Evolutionary conservation across 2,797 vertebrate species (phyloP).

Genomic region (Poeciliopsis presidionis): DNA sequence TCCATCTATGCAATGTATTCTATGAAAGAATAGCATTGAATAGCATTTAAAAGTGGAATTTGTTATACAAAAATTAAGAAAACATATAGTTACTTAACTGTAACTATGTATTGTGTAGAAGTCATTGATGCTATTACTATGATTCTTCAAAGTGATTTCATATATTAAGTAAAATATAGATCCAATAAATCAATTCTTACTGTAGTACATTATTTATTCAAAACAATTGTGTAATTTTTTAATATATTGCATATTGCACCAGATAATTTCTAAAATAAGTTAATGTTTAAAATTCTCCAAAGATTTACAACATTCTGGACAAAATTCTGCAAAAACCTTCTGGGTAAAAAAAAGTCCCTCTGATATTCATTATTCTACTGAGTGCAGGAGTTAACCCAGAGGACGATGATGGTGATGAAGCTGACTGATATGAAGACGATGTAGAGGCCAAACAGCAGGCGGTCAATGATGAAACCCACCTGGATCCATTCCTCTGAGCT

Average conservation of each 20-base stretch:
- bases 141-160: background rate
- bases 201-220: no score
- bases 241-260: no score
- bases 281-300: no score
- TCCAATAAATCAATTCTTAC: no score
- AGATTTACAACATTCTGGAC: no score
- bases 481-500: slow-evolving; percentile 74
- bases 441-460: slow-evolving; percentile 78
- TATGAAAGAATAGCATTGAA: background rate
- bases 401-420: slow-evolving; percentile 73
- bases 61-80: background rate
- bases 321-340: no score
- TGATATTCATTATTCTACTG: slow-evolving; percentile 25
- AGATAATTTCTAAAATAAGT: no score
- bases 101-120: background rate
- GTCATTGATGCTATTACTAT: background rate
- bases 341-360: slow-evolving; percentile 8
- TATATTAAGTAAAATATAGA: slow-evolving; percentile 7
- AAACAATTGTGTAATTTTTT: no score
- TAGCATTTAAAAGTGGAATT: background rate
- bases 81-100: background rate
- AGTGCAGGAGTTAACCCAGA: slow-evolving; percentile 67
- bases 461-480: slow-evolving; percentile 78
- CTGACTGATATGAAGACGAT: slow-evolving; percentile 77
- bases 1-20: background rate